A percentile compares a stretch with the other conserved stretches of the same genome.
Conservation (phyloP, 1,140 invertebrate genomes). For the Neuroterus valhalla region DNA sequence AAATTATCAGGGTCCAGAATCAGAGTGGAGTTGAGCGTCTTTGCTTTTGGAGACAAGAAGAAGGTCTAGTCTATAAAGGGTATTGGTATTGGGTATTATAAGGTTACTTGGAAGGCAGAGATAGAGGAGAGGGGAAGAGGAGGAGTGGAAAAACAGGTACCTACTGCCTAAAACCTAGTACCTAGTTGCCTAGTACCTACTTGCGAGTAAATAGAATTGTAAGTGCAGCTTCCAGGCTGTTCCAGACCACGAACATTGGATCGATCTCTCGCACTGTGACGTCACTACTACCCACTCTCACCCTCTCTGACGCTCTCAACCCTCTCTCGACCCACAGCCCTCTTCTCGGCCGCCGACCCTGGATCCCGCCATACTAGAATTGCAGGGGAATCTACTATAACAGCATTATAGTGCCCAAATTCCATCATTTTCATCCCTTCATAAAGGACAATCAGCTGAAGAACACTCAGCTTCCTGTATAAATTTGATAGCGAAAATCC, state of each 20-base stretch:
- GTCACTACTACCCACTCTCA: conserved; percentile 13
- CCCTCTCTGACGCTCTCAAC: neutral
- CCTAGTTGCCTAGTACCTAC: neutral
- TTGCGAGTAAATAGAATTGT: neutral
- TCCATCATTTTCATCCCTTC: conserved; percentile 11
- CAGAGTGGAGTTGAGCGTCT: neutral
- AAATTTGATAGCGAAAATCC: no score
- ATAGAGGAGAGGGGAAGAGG: no score
- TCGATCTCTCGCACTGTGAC: conserved; percentile 29
- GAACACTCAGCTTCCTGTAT: neutral
- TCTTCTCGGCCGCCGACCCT: conserved; percentile 17
- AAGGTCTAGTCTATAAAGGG: neutral
- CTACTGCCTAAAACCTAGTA: no score
- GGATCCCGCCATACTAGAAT: neutral
- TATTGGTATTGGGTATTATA: conserved; percentile 6
- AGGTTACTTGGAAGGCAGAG: neutral
- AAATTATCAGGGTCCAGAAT: neutral
- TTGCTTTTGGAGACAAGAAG: neutral
- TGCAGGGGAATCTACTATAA: conserved; percentile 11
- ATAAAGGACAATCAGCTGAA: neutral
- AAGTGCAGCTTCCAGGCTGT: conserved; percentile 23
- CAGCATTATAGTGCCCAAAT: conserved; percentile 11
- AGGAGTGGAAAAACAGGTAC: no score
- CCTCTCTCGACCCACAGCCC: neutral
- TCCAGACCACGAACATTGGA: conserved; percentile 21